Conservation (phyloP, 2,113 vertebrate genomes). For the Polypterus senegalus region DNA sequence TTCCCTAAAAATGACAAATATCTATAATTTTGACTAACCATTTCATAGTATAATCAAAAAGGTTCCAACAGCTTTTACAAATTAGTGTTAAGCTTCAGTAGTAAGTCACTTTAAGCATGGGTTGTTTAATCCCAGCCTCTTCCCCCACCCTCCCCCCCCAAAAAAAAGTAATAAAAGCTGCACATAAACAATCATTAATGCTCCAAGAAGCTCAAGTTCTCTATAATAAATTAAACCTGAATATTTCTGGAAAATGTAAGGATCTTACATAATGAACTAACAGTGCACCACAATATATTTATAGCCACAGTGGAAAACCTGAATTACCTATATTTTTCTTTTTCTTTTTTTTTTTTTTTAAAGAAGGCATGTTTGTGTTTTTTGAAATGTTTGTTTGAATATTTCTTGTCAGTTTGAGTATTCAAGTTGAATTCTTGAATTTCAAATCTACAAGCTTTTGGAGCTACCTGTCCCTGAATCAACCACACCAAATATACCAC, state of each 20-base stretch:
- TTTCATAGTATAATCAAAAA: too few species aligned
- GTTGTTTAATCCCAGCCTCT: constrained; percentile 28
- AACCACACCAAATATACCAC: constrained; percentile 67
- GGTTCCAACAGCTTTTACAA: background rate
- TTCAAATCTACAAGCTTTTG: constrained; percentile 77
- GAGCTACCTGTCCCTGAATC: constrained; percentile 89
- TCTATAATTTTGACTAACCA: too few species aligned
- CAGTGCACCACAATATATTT: constrained; percentile 47
- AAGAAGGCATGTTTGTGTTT: constrained; percentile 94
- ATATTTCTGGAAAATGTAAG: constrained; percentile 38
- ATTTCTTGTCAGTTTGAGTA: constrained; percentile 65
- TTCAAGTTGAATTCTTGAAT: constrained; percentile 44
- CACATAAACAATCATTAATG: constrained; percentile 77
- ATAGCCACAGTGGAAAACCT: constrained; percentile 96
- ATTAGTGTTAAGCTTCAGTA: constrained; percentile 1
- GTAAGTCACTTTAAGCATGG: constrained; percentile 44
- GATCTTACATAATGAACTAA: background rate
- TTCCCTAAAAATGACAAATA: too few species aligned
- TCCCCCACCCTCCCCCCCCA: constrained; percentile 9
- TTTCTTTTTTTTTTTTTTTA: constrained; percentile 37
- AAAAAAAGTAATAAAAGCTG: constrained; percentile 55
- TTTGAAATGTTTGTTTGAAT: constrained; percentile 68
- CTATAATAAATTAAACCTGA: constrained; percentile 78
- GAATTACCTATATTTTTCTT: constrained; percentile 63
- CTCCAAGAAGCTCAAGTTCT: constrained; percentile 28